A percentile compares a stretch with the other conserved stretches of the same genome.
These are phyloP conservation scores for Etheostoma cragini DNA, from an alignment of 2,113 vertebrate species.

Conservation along the genomic window DNA sequence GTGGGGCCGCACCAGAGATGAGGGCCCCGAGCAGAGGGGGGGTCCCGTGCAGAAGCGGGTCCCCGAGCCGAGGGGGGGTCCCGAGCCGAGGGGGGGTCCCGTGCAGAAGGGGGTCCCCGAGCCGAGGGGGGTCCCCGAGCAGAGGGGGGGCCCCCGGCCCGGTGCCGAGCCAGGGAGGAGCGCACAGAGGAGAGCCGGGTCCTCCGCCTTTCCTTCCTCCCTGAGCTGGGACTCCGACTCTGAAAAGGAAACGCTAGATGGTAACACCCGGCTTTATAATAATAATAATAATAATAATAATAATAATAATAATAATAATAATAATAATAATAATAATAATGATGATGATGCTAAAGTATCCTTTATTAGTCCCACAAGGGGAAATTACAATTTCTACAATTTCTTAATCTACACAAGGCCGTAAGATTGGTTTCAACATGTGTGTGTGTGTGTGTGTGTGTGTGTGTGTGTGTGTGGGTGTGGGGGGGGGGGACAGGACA, in stretches of 20 bases:
- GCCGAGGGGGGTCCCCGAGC: constrained; percentile 36
- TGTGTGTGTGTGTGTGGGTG: too few relatives aligned
- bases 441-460: too few relatives aligned
- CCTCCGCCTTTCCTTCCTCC: constrained; percentile 85
- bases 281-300: too few relatives aligned
- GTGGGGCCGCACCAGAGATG: constrained; percentile 55
- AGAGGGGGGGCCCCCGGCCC: constrained; percentile 46
- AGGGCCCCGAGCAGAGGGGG: constrained; percentile 44
- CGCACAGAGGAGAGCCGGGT: constrained; percentile 72
- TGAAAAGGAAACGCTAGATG: constrained; percentile 83
- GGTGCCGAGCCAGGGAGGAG: constrained; percentile 60
- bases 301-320: neutral
- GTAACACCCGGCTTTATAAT: constrained; percentile 59
- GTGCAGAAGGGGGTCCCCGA: constrained; percentile 35
- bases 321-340: too few relatives aligned
- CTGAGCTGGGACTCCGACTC: constrained; percentile 88
- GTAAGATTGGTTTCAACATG: too few relatives aligned
- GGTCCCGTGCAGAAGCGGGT: too few relatives aligned
- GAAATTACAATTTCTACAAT: too few relatives aligned
- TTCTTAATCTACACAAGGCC: too few relatives aligned
- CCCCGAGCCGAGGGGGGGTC: constrained; percentile 39
- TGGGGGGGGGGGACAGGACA: too few relatives aligned
- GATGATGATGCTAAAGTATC: too few relatives aligned
- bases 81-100: constrained; percentile 44
- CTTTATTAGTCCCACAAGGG: too few relatives aligned